Conservation (phyloP, 2,113 vertebrate genomes). For the Psammodynastes pulverulentus region DNA sequence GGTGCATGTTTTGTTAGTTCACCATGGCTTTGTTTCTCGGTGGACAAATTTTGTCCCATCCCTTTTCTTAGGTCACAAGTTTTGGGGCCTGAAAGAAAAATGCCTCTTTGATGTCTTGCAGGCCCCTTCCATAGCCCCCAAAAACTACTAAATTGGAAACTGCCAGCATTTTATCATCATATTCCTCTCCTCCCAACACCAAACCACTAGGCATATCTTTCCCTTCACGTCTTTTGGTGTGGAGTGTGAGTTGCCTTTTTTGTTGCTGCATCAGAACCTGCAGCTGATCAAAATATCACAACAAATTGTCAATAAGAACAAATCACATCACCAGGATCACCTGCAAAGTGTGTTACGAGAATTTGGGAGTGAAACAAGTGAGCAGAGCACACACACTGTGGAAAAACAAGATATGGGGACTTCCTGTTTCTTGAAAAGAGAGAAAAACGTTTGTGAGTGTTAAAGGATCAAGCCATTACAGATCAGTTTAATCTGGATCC, state of each 20-base stretch:
- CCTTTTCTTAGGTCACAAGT: background rate
- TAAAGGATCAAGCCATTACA: background rate
- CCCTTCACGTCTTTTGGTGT: background rate
- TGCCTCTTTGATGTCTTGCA: background rate
- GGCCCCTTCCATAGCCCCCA: background rate
- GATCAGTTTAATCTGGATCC: background rate
- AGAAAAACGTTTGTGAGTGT: background rate
- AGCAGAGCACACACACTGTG: background rate
- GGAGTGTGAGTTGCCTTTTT: background rate
- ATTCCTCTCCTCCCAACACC: background rate
- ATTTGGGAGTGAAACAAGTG: background rate
- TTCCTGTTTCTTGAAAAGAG: background rate
- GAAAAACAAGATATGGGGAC: background rate
- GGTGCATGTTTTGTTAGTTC: background rate
- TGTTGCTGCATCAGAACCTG: background rate
- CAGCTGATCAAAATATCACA: background rate
- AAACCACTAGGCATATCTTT: background rate
- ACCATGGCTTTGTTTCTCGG: background rate
- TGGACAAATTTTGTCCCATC: background rate
- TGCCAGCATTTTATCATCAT: background rate
- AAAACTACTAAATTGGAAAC: background rate
- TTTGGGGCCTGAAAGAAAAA: background rate
- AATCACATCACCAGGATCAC: background rate
- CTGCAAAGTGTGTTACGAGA: background rate
- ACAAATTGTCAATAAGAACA: background rate